These are phyloP conservation scores for Moxostoma hubbsi DNA, from an alignment of 2,797 vertebrate genomes.

Conservation along the genomic window DNA sequence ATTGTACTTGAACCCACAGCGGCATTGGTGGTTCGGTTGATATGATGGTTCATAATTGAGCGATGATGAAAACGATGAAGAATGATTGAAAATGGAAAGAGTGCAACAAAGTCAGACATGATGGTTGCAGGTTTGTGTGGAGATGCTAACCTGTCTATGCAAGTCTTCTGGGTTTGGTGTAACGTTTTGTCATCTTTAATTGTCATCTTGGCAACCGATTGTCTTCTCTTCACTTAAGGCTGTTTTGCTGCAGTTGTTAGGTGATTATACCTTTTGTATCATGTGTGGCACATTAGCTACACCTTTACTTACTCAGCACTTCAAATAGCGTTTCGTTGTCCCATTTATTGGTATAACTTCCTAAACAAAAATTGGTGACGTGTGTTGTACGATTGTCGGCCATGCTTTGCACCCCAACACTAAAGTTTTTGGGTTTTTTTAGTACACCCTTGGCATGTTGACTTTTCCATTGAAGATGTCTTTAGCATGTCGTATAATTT, in stretches of 20 bases:
- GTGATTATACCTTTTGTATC: conserved; percentile 10
- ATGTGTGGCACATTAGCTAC: conserved; percentile 1
- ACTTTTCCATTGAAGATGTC: not conserved
- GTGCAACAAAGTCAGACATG: not conserved
- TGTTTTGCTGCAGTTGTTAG: conserved; percentile 5
- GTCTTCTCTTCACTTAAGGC: not conserved
- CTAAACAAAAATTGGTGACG: not conserved
- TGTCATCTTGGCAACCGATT: conserved; percentile 21
- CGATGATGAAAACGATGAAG: conserved; percentile 44
- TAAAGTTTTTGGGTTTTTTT: no score
- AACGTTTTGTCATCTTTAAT: not conserved
- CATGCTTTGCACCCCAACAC: no score
- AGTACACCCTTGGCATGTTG: not conserved
- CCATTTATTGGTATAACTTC: not conserved
- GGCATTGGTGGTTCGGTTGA: no score
- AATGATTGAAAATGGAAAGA: not conserved
- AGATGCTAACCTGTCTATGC: not conserved
- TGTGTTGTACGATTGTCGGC: not conserved
- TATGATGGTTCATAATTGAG: conserved; percentile 42
- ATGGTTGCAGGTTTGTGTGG: not conserved
- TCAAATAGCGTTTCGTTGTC: not conserved
- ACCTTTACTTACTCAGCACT: not conserved
- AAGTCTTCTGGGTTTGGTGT: conserved; percentile 9
- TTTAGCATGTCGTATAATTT: not conserved
- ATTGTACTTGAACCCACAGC: no score